These are phyloP conservation scores for Phenganax subtilis DNA, from an alignment of 92 coral and sea anemone genomes.

Conservation along the genomic window DNA sequence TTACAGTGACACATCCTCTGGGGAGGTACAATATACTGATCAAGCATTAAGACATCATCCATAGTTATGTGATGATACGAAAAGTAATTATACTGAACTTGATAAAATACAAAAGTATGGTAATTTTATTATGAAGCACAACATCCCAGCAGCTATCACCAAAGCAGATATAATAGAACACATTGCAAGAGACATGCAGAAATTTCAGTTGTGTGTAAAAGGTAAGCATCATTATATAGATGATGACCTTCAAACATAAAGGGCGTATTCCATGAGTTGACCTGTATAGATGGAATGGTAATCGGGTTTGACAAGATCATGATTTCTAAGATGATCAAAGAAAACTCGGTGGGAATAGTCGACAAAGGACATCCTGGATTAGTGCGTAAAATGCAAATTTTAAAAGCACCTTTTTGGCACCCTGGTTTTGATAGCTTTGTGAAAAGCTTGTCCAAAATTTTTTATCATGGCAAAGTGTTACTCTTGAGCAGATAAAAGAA, in stretches of 20 bases:
- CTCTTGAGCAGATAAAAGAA: conserved; percentile 10
- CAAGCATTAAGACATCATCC: conserved; percentile 33
- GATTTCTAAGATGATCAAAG: too few relatives aligned
- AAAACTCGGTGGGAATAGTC: too few relatives aligned
- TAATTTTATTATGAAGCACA: neutral
- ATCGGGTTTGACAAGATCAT: too few relatives aligned
- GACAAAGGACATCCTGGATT: neutral
- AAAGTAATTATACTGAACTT: neutral
- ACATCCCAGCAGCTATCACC: conserved; percentile 6
- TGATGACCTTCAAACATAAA: conserved; percentile 1
- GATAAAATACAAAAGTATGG: neutral
- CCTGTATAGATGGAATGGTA: too few relatives aligned
- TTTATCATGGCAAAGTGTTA: conserved; percentile 15
- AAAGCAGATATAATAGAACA: conserved; percentile 6
- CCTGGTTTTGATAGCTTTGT: conserved; percentile 25
- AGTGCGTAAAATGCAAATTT: neutral
- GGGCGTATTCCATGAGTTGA: neutral
- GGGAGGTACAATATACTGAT: conserved; percentile 39
- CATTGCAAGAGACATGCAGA: conserved; percentile 1
- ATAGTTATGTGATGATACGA: neutral
- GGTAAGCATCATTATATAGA: neutral
- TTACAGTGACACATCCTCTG: neutral
- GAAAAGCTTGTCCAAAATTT: conserved; percentile 31
- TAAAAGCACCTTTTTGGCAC: conserved; percentile 36
- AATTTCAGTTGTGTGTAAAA: conserved; percentile 2